A percentile compares a stretch with the other conserved stretches of the same genome.
Evolutionary conservation across 1,140 invertebrate genomes (phyloP).

Genomic region (Triops cancriformis): DNA sequence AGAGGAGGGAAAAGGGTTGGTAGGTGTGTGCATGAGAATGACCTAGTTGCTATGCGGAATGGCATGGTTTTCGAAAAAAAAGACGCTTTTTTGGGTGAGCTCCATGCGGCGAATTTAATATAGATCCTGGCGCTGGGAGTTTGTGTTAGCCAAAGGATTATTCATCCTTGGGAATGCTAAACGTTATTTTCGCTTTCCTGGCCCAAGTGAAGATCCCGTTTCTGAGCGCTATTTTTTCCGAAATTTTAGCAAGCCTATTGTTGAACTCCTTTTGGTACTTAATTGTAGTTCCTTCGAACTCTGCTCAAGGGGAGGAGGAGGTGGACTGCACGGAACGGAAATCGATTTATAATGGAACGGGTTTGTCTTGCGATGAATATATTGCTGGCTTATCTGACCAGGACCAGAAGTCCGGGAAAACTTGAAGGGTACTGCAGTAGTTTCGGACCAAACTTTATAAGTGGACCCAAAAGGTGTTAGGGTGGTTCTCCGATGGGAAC

Average conservation of each 20-base stretch:
- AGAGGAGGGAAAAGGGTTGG: background rate
- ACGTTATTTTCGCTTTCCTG: background rate
- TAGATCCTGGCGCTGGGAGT: background rate
- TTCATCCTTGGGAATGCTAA: background rate
- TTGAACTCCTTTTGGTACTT: background rate
- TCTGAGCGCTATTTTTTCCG: background rate
- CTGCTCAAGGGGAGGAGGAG: background rate
- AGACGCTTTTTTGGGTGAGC: background rate
- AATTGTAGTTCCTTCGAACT: background rate
- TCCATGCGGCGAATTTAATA: conserved; percentile 14
- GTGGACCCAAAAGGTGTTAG: background rate
- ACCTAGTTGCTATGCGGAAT: conserved; percentile 10
- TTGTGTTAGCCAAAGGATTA: background rate
- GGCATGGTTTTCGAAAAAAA: background rate
- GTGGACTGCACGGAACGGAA: background rate
- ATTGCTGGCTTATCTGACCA: background rate
- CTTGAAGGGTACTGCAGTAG: background rate
- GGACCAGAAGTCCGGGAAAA: background rate
- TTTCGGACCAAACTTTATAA: background rate
- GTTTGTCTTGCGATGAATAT: background rate
- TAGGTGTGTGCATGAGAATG: background rate
- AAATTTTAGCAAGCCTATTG: background rate
- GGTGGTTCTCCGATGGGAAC: background rate
- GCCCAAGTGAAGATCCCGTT: background rate
- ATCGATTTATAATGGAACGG: conserved; percentile 6